Conservation (phyloP, 2,113 vertebrate species). For the Pheucticus melanocephalus region DNA sequence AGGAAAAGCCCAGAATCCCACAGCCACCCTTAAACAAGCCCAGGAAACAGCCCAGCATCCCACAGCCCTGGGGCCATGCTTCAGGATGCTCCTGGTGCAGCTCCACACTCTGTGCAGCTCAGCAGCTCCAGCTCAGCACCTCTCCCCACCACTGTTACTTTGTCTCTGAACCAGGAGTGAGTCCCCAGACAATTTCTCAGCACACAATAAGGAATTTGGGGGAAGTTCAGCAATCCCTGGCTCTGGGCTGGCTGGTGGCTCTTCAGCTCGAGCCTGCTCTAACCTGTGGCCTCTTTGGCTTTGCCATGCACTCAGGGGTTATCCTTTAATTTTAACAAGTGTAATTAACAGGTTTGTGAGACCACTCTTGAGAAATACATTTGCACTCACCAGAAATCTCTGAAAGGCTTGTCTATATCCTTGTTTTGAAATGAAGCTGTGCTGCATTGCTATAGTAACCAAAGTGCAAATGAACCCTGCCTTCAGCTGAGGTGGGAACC, state of each 20-base stretch:
- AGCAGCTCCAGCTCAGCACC: not conserved
- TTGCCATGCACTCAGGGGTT: fast-evolving
- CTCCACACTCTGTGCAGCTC: not conserved
- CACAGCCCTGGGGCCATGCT: not conserved
- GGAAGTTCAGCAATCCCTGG: not conserved
- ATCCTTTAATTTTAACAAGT: not conserved
- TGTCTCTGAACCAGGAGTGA: not conserved
- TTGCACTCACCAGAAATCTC: not conserved
- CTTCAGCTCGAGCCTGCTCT: not conserved
- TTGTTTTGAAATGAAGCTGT: not conserved
- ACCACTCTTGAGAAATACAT: not conserved
- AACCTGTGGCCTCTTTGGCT: not conserved
- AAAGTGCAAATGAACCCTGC: not conserved
- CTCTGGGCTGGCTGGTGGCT: not conserved
- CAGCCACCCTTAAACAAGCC: not conserved
- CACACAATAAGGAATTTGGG: not conserved
- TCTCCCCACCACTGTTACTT: not conserved
- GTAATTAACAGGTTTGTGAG: not conserved
- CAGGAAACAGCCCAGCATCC: not conserved
- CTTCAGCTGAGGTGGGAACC: not conserved
- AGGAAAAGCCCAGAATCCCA: not conserved
- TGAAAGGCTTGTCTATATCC: not conserved
- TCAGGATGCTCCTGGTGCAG: not conserved
- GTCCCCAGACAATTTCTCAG: not conserved
- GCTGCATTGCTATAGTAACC: not conserved